Base-by-base conservation (phyloP, 2,113 vertebrate species). In the Phylloscopus trochilus region DNA sequence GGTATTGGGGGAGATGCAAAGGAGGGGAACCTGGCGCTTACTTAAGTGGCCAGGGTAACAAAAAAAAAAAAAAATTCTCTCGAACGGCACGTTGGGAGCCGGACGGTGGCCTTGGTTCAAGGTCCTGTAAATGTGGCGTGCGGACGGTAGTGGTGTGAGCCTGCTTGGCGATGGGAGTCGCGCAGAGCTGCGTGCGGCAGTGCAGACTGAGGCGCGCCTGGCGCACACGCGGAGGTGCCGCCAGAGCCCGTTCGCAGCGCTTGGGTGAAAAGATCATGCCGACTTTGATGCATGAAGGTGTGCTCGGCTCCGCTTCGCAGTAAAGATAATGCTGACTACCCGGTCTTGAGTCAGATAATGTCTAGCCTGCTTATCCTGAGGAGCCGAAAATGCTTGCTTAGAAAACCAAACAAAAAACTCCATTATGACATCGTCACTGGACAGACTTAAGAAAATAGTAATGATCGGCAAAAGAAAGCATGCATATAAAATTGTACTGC, bases 401-500 rank as follows among this genome's bases (percentile, higher is more conserved):
- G 87, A 91, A 93, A 95, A 85, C 82, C 95, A 95, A 97, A 96
- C 95, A 96, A 97, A 97, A 96, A 97, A 92, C 97, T 90, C 97
- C 97, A 92, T 96, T 95, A 97, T 96, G 97, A 97, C 97, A 81
- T 97, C 97, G 53, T 97, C 97, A 96, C 97, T 96, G 98, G 97
- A 98, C 97, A 97, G 95, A 98, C 96, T 91, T 97, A 96, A 98
- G 96, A 96, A 97, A 97, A 94, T 97, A 97, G 95, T 97, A 97
- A 93, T 95, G 94, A 97, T 97, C 96, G 85, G 97, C 97, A 98
- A 97, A 97, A 96, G 96, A 97, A 96, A 98, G 97, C 97, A 98
- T 98, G 97, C 98, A 97, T 98, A 97, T 98, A 90, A 97, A 97
- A 97, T 97, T 97, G 96, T 97, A 97, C 96, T 97, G 93, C 93